Evolutionary conservation across 2,113 vertebrate genomes (phyloP).

Genomic region (Ceyx melanurus): DNA sequence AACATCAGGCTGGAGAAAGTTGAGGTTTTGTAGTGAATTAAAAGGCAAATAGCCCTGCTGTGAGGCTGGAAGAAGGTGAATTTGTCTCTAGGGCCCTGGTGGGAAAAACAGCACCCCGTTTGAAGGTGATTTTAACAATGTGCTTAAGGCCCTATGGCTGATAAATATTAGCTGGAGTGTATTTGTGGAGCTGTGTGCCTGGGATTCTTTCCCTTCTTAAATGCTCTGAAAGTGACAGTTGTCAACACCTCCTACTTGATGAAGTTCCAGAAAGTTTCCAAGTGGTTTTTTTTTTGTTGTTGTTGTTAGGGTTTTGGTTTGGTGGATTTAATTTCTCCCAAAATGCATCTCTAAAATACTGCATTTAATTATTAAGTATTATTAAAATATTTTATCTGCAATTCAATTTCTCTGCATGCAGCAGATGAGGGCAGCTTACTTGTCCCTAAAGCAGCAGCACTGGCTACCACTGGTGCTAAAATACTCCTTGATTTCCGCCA

Average conservation of each 20-base stretch:
- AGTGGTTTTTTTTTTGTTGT: background rate
- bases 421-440: background rate
- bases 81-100: background rate
- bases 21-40: background rate
- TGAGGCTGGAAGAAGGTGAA: background rate
- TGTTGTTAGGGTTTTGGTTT: too few species aligned
- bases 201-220: background rate
- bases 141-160: background rate
- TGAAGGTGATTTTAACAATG: background rate
- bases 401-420: background rate
- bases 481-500: background rate
- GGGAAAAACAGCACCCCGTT: background rate
- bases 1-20: background rate
- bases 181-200: slow-evolving; percentile 2
- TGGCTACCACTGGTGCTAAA: background rate
- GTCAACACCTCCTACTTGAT: slow-evolving; percentile 56
- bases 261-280: slow-evolving; percentile 9
- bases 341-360: too few species aligned
- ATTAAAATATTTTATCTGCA: too few species aligned
- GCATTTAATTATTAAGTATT: too few species aligned
- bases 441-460: background rate
- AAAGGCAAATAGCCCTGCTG: background rate
- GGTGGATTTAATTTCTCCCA: too few species aligned
- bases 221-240: background rate
- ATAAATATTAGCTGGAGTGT: background rate